Conservation (phyloP, 2,797 vertebrate species). For the Psittacula echo region DNA sequence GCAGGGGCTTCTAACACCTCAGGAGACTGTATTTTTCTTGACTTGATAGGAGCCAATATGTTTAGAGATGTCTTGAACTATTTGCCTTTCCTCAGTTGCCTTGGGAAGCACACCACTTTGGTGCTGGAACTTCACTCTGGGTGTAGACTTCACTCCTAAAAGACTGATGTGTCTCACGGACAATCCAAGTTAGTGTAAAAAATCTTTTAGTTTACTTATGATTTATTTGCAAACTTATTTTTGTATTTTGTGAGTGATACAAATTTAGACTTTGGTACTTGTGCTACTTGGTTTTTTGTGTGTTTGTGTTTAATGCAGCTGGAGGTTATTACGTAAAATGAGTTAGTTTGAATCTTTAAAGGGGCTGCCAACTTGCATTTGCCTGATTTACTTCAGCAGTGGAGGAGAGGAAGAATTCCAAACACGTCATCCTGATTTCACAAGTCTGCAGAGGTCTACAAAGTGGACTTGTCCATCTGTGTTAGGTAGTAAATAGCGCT, state of each 20-base stretch:
- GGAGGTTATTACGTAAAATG: slow-evolving; percentile 50
- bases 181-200: neutral
- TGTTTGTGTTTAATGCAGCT: slow-evolving; percentile 17
- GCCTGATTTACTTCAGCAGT: slow-evolving; percentile 41
- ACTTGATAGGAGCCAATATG: neutral
- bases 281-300: neutral
- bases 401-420: slow-evolving; percentile 66
- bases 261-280: neutral
- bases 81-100: neutral
- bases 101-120: neutral
- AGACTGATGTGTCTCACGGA: neutral
- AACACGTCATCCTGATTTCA: slow-evolving; percentile 38
- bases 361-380: slow-evolving; percentile 56
- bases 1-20: neutral
- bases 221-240: neutral
- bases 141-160: neutral
- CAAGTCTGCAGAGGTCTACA: slow-evolving; percentile 49
- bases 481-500: neutral
- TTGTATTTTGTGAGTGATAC: neutral
- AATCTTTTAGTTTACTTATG: neutral
- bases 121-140: neutral
- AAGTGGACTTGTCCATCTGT: slow-evolving; percentile 38
- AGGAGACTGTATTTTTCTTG: neutral
- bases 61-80: neutral
- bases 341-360: slow-evolving; percentile 43